Conservation (phyloP, 2,113 vertebrate species). For the Cebus imitator region DNA sequence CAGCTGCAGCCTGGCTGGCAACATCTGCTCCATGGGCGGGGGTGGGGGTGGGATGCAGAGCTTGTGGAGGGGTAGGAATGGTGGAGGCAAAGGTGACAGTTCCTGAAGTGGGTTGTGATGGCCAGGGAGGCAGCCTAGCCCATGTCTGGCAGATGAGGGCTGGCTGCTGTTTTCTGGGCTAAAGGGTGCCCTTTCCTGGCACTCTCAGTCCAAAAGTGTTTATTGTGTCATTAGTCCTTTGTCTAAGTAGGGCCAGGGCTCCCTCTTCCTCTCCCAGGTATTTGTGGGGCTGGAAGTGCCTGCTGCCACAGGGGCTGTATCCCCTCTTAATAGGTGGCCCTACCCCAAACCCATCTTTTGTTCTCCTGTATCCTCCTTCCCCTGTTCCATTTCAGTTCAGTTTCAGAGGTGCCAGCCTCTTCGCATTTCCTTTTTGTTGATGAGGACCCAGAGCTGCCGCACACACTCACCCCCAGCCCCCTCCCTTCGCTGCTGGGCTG, state of each 20-base stretch:
- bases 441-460: background rate
- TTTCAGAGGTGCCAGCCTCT: background rate
- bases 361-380: background rate
- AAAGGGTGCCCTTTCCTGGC: background rate
- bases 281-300: background rate
- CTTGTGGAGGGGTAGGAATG: background rate
- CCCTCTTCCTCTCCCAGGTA: background rate
- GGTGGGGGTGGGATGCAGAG: background rate
- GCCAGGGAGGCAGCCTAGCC: background rate
- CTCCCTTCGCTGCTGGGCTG: background rate
- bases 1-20: background rate
- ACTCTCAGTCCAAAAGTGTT: constrained; percentile 55
- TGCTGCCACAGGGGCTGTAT: background rate
- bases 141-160: background rate
- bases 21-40: background rate
- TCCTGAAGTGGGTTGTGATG: background rate
- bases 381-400: background rate
- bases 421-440: constrained; percentile 7
- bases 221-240: constrained; percentile 34
- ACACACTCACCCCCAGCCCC: too few relatives aligned
- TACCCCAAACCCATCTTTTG: background rate
- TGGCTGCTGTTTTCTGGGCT: constrained; percentile 22
- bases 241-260: background rate
- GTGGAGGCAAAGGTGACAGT: background rate
- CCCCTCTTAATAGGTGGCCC: background rate